Conservation (phyloP, 2,797 vertebrate species). For the Chelon auratus region DNA sequence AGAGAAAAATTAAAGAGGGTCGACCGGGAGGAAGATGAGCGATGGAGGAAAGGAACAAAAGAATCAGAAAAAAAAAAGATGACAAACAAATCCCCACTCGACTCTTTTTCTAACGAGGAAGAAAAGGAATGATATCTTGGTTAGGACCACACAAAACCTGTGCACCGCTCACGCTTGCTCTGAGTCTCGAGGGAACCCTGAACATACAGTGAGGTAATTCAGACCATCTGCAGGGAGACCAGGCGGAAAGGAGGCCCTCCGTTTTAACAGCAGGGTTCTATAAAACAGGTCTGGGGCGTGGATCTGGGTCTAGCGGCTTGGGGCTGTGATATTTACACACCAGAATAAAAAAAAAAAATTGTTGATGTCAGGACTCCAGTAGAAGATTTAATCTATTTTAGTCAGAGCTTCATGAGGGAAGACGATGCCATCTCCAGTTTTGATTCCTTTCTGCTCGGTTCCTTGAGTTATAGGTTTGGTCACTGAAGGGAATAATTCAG, state of each 20-base stretch:
- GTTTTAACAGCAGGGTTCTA: constrained; percentile 41
- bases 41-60: not conserved
- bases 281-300: constrained; percentile 46
- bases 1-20: constrained; percentile 16
- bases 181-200: constrained; percentile 70
- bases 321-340: constrained; percentile 28
- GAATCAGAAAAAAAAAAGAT: constrained; percentile 1
- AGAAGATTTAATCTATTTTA: too few relatives aligned
- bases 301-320: constrained; percentile 16
- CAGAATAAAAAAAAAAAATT: not conserved
- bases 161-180: constrained; percentile 63
- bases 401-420: too few relatives aligned
- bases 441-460: too few relatives aligned
- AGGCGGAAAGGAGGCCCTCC: constrained; percentile 43
- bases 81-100: constrained; percentile 19
- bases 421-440: too few relatives aligned
- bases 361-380: not conserved
- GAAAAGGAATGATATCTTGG: constrained; percentile 35
- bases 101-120: constrained; percentile 18
- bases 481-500: too few relatives aligned
- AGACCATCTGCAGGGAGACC: constrained; percentile 76
- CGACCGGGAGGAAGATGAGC: not conserved
- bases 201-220: constrained; percentile 78
- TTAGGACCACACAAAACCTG: constrained; percentile 76
- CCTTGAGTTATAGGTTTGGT: too few relatives aligned